A percentile compares a stretch with the other conserved stretches of the same genome.
phyloP scores from a whole-genome alignment of 2,888 invertebrate species.

The Hirtodrosophila confusa region DNA sequence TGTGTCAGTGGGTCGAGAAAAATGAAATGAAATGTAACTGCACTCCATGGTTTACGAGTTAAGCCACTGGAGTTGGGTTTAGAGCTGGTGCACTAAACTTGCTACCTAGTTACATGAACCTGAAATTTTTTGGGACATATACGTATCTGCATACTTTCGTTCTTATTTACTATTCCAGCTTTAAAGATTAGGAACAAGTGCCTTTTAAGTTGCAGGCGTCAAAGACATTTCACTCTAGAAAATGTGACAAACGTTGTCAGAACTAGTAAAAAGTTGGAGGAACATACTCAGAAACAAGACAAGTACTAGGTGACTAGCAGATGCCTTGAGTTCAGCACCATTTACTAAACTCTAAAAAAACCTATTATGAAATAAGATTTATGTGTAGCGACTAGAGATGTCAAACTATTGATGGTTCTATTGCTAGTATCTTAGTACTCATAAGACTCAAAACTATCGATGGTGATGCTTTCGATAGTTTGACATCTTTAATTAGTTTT shows the following conservation, averaged over 20 bases:
- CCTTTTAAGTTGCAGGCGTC: slow-evolving; percentile 11
- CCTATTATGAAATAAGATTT: too few relatives aligned
- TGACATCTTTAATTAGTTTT: too few relatives aligned
- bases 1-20: slow-evolving; percentile 60
- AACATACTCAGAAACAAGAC: too few relatives aligned
- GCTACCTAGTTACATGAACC: slow-evolving; percentile 42
- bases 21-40: slow-evolving; percentile 49
- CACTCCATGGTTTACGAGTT: slow-evolving; percentile 24
- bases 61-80: slow-evolving; percentile 8
- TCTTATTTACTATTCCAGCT: slow-evolving; percentile 60
- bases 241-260: slow-evolving; percentile 9
- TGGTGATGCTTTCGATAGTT: too few relatives aligned
- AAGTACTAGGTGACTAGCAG: too few relatives aligned
- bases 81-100: slow-evolving; percentile 41
- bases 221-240: slow-evolving; percentile 28
- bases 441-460: too few relatives aligned
- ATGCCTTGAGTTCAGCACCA: too few relatives aligned
- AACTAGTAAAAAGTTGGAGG: too few relatives aligned
- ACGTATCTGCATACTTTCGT: slow-evolving; percentile 60
- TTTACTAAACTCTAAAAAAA: too few relatives aligned
- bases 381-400: too few relatives aligned
- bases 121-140: slow-evolving; percentile 7
- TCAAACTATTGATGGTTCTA: too few relatives aligned
- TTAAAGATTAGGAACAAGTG: slow-evolving; percentile 49
- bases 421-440: too few relatives aligned